Evolutionary conservation across 2,113 vertebrate species (phyloP), one percentile per base, ranked within the genome.

Genomic region (Prolemur simus): DNA sequence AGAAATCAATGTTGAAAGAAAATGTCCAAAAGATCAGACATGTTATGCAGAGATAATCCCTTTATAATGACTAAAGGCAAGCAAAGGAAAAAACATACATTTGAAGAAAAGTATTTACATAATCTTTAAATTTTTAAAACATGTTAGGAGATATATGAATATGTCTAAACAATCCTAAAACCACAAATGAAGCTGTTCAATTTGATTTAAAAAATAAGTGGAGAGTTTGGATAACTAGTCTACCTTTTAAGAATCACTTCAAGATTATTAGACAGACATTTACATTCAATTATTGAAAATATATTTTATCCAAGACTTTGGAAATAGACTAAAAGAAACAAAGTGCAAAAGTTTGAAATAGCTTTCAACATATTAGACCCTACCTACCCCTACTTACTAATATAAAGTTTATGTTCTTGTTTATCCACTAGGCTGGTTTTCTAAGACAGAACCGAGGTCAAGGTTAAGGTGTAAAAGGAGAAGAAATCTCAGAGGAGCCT

Each of bases 91-190:
- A 54, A 54, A 60, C 4, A 49, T 27, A 56, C 23, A 69, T 88
- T 95, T 69, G 2, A 45, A 90, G 90, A 58, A 94, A 96, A 81
- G 1, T 8, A 77, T 95, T 97, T 81, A 82, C 13, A 17, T 83
- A 85, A 86, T 93, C 54, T 96, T 96, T 71, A 9, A 91, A 52
- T 64, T 68, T 81, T 73, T 76, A 77, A 92, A 78, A 82, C 42
- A 56, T 32, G 34, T 54, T 45, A 21, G 42, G 56, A 82, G 54
- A 64, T 39, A 37, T 60, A 73, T 25, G 18, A 21, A 9, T 74
- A 52, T 60, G 34, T 68, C 14, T 83, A 82, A 95, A 71, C 8
- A 68, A 52, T 87, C 27, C 42, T 68, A 69, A 80, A 91, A 63
- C 11, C 34, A 74, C 66, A 95, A 78, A 23, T 82, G 21, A 94